A percentile compares a stretch with the other conserved stretches of the same genome.
phyloP scores from a whole-genome alignment of 1,140 invertebrate species.

The Hycleus phaleratus region DNA sequence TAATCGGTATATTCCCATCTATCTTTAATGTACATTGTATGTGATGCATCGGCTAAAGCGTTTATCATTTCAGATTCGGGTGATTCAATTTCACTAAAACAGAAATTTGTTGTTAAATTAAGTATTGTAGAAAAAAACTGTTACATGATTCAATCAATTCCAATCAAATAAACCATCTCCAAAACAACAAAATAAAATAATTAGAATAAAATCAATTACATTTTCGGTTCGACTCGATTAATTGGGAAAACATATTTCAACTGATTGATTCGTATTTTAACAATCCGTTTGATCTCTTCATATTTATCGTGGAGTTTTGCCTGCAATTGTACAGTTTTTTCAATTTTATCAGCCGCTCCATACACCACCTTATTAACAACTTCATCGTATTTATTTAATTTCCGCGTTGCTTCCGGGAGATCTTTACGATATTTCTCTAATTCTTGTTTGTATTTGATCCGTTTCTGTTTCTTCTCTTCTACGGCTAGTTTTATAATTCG shows the following conservation, averaged over 20 bases:
- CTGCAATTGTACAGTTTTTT: constrained; percentile 47
- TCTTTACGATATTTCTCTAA: constrained; percentile 47
- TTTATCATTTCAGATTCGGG: constrained; percentile 56
- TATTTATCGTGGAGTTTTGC: constrained; percentile 48
- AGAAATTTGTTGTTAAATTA: constrained; percentile 5
- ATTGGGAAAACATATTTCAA: constrained; percentile 74
- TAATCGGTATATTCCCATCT: constrained; percentile 65
- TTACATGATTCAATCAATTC: too few species aligned
- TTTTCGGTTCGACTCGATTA: constrained; percentile 47
- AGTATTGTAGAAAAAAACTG: too few species aligned
- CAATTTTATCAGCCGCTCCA: constrained; percentile 46
- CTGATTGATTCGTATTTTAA: constrained; percentile 56
- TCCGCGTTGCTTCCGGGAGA: constrained; percentile 39
- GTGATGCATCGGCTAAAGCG: constrained; percentile 67
- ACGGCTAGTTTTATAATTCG: constrained; percentile 54
- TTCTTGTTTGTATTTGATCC: constrained; percentile 49
- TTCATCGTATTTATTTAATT: constrained; percentile 47
- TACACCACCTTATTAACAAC: constrained; percentile 53
- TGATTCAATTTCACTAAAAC: constrained; percentile 47
- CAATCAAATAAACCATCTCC: too few species aligned
- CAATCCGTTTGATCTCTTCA: constrained; percentile 52
- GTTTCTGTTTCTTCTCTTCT: constrained; percentile 51
- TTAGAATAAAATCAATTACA: constrained; percentile 38
- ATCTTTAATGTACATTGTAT: constrained; percentile 64
- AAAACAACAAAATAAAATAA: neutral